phyloP scores from a whole-genome alignment of 2,113 vertebrate species.

The Synchiropus splendidus region DNA sequence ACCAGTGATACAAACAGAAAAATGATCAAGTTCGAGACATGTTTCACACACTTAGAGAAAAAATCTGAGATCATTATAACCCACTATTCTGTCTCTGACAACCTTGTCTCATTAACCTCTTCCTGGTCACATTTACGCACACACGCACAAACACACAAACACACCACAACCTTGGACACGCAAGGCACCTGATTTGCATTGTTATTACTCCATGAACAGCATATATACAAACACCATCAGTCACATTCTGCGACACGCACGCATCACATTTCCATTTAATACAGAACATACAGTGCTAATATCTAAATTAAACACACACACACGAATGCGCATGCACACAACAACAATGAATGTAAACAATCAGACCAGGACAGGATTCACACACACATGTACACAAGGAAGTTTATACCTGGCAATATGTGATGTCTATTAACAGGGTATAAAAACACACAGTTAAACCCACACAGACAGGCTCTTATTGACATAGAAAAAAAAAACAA shows the following conservation, averaged over 20 bases:
- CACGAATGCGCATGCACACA: background rate
- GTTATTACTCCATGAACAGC: constrained; percentile 35
- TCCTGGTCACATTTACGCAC: constrained; percentile 32
- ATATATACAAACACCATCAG: constrained; percentile 37
- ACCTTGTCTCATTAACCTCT: constrained; percentile 43
- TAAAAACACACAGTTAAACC: constrained; percentile 7
- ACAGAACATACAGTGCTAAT: constrained; percentile 20
- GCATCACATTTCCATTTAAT: constrained; percentile 45
- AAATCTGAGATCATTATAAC: constrained; percentile 36
- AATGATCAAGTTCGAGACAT: constrained; percentile 20
- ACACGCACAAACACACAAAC: constrained; percentile 15
- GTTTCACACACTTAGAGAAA: constrained; percentile 22
- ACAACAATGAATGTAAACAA: constrained; percentile 21
- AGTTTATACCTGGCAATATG: constrained; percentile 5
- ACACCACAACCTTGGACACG: background rate
- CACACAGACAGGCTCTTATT: constrained; percentile 24
- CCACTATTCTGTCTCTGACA: constrained; percentile 43
- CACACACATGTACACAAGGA: no score
- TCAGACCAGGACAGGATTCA: constrained; percentile 1
- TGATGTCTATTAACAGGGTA: constrained; percentile 5
- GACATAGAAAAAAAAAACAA: constrained; percentile 39
- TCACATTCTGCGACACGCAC: constrained; percentile 44
- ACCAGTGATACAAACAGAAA: no score
- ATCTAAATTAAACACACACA: constrained; percentile 27
- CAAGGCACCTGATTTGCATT: constrained; percentile 50